These are phyloP conservation scores for Xenopus laevis DNA, from an alignment of 2,113 vertebrate genomes.

Conservation along the genomic window DNA sequence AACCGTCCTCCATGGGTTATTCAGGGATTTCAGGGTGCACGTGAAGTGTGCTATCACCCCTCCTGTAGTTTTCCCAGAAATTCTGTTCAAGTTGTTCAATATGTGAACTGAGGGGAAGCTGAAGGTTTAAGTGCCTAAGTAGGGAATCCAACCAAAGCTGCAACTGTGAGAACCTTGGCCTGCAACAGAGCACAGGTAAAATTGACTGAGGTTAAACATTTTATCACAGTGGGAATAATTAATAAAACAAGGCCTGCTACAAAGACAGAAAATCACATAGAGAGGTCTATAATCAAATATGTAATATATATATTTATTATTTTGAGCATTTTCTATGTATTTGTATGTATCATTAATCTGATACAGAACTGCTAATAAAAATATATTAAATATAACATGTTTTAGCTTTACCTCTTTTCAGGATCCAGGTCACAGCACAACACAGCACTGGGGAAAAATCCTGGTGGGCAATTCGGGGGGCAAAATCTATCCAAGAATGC, in stretches of 20 bases:
- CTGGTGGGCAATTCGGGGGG: constrained; percentile 75
- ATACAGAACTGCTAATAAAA: too few relatives aligned
- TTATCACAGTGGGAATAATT: neutral
- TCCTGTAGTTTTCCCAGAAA: constrained; percentile 77
- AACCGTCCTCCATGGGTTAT: constrained; percentile 13
- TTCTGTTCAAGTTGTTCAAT: constrained; percentile 80
- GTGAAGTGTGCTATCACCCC: constrained; percentile 69
- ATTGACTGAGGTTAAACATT: neutral
- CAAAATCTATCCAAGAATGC: constrained; percentile 92
- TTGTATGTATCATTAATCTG: too few relatives aligned
- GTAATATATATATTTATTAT: too few relatives aligned
- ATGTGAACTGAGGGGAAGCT: constrained; percentile 79
- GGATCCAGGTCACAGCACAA: constrained; percentile 91
- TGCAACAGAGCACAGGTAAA: constrained; percentile 46
- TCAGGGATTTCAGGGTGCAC: constrained; percentile 73
- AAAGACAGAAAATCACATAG: too few relatives aligned
- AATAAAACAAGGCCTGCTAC: too few relatives aligned
- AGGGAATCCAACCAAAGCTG: constrained; percentile 90
- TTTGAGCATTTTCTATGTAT: too few relatives aligned
- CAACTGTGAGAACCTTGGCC: constrained; percentile 84
- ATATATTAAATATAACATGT: too few relatives aligned
- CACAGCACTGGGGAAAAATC: constrained; percentile 90
- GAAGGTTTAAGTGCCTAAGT: constrained; percentile 86
- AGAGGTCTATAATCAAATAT: too few relatives aligned
- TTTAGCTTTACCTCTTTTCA: constrained; percentile 77